Evolutionary conservation across 2,888 invertebrate species (phyloP), one percentile per base, ranked within the genome.

Genomic region (Stegana nigrithorax): DNA sequence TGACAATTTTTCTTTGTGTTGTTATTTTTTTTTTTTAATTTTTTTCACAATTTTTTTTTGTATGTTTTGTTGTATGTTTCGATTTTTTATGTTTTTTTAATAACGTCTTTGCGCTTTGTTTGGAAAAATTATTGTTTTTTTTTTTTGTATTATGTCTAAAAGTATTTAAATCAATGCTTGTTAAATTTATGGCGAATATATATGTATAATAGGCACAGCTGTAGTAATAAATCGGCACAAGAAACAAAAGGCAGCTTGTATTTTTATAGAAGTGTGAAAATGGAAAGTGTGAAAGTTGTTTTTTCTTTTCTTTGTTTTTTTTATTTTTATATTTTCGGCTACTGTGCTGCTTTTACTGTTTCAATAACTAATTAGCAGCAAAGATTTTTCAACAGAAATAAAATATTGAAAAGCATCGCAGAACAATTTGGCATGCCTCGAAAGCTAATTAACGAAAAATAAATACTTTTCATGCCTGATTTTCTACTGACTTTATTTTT

Each of bases 271-370:
- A 62, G 73, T 72, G 76, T 74, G 66, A 74, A 72, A 75, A 72
- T 73, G 72, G 74, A 75, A 75, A 75, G 75, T 75, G 74, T 74
- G 76, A 75, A 75, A 75, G 75, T 75, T 73, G 60, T 2, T 14
- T 53, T 29, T 32, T 2, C 2, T 4, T 50, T 17, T 2, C 32
- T 53, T 53, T 32, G 6, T 10, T 39, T n/a, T 21, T 14, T 21
- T 23, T n/a, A 25, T 17, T 23, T 2, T 44, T 6, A 2, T 7
- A 6, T 42, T 5, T 1, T 42, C n/a, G n/a, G n/a, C n/a, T n/a
- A n/a, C n/a, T n/a, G n/a, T n/a, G n/a, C n/a, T n/a, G n/a, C n/a
- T n/a, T n/a, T n/a, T n/a, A n/a, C n/a, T n/a, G n/a, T n/a, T n/a
- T n/a, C n/a, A n/a, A n/a, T n/a, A n/a, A n/a, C n/a, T 39, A 39